Conservation (phyloP, 2,113 vertebrate genomes). For the Bolborhynchus lineola region DNA sequence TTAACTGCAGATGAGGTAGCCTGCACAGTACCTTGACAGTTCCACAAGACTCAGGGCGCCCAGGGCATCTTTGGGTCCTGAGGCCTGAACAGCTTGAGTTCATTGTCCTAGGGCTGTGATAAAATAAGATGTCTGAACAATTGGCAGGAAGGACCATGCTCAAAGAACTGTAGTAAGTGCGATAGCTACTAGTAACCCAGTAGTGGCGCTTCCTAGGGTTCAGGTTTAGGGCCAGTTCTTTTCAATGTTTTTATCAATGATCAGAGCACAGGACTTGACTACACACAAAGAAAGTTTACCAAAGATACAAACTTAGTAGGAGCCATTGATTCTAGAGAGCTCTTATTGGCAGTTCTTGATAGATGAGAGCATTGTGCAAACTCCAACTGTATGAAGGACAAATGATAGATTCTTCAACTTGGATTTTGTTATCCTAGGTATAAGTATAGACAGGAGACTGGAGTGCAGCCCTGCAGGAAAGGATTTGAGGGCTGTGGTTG, state of each 20-base stretch:
- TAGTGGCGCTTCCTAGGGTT: neutral
- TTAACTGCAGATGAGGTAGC: neutral
- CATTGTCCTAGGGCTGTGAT: neutral
- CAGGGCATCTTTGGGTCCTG: neutral
- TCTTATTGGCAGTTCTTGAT: neutral
- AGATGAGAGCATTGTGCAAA: neutral
- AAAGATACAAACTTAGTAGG: neutral
- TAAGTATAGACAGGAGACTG: neutral
- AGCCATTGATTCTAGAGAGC: neutral
- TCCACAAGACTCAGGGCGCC: neutral
- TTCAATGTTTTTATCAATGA: neutral
- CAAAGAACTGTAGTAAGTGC: neutral
- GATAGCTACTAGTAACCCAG: rapidly evolving
- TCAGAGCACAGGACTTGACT: neutral
- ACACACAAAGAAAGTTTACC: neutral
- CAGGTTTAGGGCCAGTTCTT: neutral
- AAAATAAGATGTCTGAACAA: neutral
- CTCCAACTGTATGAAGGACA: neutral
- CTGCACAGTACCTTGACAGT: neutral
- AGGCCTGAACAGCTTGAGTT: neutral
- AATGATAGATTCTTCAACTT: neutral
- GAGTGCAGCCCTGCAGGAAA: neutral
- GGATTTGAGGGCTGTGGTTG: neutral
- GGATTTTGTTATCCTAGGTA: rapidly evolving
- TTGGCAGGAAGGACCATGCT: rapidly evolving